Conservation (phyloP, 2,797 vertebrate genomes). For the Enteromius argenteus region DNA sequence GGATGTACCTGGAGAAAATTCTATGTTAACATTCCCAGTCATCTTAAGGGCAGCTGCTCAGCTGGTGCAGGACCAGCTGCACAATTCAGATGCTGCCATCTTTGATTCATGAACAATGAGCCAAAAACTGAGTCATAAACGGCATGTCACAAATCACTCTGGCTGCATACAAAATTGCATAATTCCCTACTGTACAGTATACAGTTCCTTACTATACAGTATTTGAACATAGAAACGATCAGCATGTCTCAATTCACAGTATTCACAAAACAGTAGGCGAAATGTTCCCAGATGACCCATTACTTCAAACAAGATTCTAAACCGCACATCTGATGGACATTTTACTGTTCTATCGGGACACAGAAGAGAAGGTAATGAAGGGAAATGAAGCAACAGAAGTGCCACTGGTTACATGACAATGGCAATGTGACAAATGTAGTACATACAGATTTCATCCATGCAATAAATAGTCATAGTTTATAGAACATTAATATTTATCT, state of each 20-base stretch:
- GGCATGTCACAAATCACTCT: background rate
- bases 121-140: background rate
- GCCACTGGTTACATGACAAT: background rate
- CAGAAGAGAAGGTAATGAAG: background rate
- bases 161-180: background rate
- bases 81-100: background rate
- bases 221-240: background rate
- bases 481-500: background rate
- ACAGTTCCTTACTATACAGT: background rate
- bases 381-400: background rate
- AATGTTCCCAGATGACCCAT: background rate
- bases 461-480: background rate
- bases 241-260: background rate
- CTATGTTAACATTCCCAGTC: background rate
- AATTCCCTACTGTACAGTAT: background rate
- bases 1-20: background rate
- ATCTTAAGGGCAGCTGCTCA: background rate
- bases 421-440: background rate
- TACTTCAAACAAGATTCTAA: background rate
- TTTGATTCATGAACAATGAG: constrained; percentile 3
- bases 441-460: background rate
- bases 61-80: background rate
- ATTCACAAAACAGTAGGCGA: background rate
- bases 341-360: background rate
- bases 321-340: background rate